Base-by-base conservation (phyloP, 2,113 vertebrate genomes). In the Anguilla rostrata region DNA sequence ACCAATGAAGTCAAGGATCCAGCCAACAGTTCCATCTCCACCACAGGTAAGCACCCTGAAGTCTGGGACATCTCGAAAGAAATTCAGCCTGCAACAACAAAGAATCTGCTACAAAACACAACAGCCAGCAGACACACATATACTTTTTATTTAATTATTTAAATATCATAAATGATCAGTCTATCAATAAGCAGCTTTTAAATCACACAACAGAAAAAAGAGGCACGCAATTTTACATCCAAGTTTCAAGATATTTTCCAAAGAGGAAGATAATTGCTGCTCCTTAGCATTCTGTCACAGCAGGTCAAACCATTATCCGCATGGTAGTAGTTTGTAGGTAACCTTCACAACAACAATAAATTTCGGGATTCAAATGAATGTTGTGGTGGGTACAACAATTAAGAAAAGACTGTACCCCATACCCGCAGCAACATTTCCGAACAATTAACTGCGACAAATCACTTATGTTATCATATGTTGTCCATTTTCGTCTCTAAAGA, bases 1-100 rank as follows among this genome's bases (percentile, higher is more conserved):
- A 99, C 98, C 97, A 90, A 99, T 99, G 91, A 97, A 98, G 92
- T 99, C 98, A 90, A 99, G 95, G 94, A 99, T 98, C 98, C 98
- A 99, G 85, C 98, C 97, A 40, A 98, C 97, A 0, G 98, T 99
- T 89, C 98, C 98, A 88, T 99, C 98, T 53, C 98, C 98, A 84
- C 98, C 98, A n/a, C 98, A 99, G 1, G 97, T 96, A 91, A 99
- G 88, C 46, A 99, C 97, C 93, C 96, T 92, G 95, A 97, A 98
- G 87, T 98, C 96, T 84, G 97, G 91, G 90, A 99, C 97, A 22
- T 99, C 98, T 75, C 97, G 93, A 93, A 99, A 99, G 95, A 99
- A 99, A 93, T 97, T 98, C 93, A 99, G 95, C 93, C 98, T 99
- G 92, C 43, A 92, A 94, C 91, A 90, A 92, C 41, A 89, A n/a